Evolutionary conservation across 2,113 vertebrate species (phyloP), one percentile per base, ranked within the genome.

Genomic region (Cynopterus brachyotis): DNA sequence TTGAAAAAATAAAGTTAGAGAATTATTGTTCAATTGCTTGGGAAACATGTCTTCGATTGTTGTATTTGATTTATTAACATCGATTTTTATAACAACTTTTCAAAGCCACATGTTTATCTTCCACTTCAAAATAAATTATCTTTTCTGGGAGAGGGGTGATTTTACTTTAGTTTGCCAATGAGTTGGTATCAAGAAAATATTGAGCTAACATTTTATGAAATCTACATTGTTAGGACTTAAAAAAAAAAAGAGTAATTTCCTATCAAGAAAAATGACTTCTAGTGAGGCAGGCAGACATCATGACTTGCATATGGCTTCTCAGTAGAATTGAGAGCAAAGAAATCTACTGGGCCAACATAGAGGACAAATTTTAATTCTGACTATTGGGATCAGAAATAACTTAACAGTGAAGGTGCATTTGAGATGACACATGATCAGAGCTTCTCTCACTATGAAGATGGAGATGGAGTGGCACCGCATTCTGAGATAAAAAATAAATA

Each of bases 21-120:
- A 92, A 95, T 92, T 95, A 79, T 62, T 42, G 0, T 81, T 92
- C 70, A 96, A 22, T 92, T 90, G 53, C 76, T 96, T 87, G 73
- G 22, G 13, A 28, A 92, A 40, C 66, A 83, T 66, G 59, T 1
- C 22, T 96, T 92, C 47, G 53, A 50, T 67, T 90, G 30, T 28
- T 84, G 26, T 89, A 87, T 96, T 94, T 93, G 73, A 87, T 92
- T 95, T 93, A 95, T 96, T 96, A 96, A 92, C 75, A 89, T n/a
- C 79, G 79, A 92, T 60, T 96, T 88, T 82, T 79, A 24, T 91
- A 96, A 66, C 50, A 95, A 73, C 72, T 73, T 86, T 92, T 81
- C 79, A 94, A 83, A 96, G 42, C 20, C 26, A 67, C 35, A 42
- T 92, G 76, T 87, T 92, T 95, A 67, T 80, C 80, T 75, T 76